These are phyloP conservation scores for Corythornis cristatus DNA, from an alignment of 2,113 vertebrate species.

Conservation along the genomic window DNA sequence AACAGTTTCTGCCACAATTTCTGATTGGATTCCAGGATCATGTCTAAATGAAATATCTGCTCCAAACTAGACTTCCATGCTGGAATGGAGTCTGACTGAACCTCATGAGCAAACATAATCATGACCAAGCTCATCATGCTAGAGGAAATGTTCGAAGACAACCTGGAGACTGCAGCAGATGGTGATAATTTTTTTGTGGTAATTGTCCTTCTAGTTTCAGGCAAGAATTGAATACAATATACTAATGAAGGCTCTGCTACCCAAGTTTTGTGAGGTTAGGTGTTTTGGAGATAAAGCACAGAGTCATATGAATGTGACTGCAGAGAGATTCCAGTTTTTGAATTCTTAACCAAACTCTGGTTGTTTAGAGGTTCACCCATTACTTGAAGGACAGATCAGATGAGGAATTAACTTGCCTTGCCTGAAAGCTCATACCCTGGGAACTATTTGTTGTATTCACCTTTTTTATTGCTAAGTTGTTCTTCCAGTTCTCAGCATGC, in stretches of 20 bases:
- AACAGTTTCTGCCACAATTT: background rate
- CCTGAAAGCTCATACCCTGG: constrained; percentile 7
- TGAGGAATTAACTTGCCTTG: constrained; percentile 5
- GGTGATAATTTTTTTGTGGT: background rate
- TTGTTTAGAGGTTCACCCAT: constrained; percentile 2
- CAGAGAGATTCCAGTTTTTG: background rate
- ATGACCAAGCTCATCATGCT: background rate
- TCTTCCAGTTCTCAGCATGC: constrained; percentile 62
- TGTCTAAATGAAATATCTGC: background rate
- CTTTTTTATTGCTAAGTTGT: constrained; percentile 60
- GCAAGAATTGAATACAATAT: background rate
- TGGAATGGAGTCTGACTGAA: background rate
- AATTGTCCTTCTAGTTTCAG: background rate
- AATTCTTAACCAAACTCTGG: background rate
- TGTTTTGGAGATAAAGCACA: background rate
- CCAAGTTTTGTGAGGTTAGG: background rate
- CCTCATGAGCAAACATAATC: background rate
- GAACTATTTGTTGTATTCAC: constrained; percentile 38
- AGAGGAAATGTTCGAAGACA: background rate
- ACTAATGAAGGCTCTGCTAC: background rate
- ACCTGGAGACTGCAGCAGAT: background rate
- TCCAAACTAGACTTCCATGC: background rate
- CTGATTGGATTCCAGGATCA: background rate
- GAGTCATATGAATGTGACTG: background rate
- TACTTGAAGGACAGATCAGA: background rate